Evolutionary conservation across 2,888 invertebrate species (phyloP), one percentile per base, ranked within the genome.

Genomic region (Flexamia atlantica): DNA sequence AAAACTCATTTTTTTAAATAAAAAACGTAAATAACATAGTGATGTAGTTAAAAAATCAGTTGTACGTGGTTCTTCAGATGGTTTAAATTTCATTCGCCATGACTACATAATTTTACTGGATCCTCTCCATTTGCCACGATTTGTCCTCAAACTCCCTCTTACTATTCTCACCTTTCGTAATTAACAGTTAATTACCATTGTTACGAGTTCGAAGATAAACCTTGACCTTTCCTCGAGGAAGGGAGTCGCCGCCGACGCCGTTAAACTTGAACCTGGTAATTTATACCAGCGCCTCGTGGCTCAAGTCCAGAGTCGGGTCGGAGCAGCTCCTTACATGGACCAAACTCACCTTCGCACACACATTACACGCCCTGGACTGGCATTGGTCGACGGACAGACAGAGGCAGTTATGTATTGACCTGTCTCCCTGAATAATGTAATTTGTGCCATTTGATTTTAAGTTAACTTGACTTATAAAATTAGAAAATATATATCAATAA

Each of bases 271-370:
- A 64, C 64, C 64, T 12, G 28, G 30, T 64, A 4, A 28, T 64
- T 64, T 64, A 64, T 64, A 64, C 2, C 20, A 30, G 14, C 0
- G 30, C 20, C 12, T 9, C 2, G 46, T 53, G 53, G 53, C 46
- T 9, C 7, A 5, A 12, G 40, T 40, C 40, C n/a, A n/a, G n/a
- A n/a, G n/a, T 4, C 17, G 50, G 50, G 5, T 17, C 57, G 1
- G 64, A 17, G 64, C 64, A 64, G 30, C 64, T 64, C 64, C 64
- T 5, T 30, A 64, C 64, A 28, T 64, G 64, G 64, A 14, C 17
- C 28, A 3, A 1, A 64, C 64, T 64, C 25, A 17, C 64, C 64
- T 64, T 57, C 57, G n/a, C n/a, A n/a, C n/a, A n/a, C n/a, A n/a
- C n/a, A n/a, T n/a, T n/a, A n/a, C n/a, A n/a, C n/a, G n/a, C n/a